Evolutionary conservation across 2,113 vertebrate genomes (phyloP).

Genomic region (Apeltes quadracus): DNA sequence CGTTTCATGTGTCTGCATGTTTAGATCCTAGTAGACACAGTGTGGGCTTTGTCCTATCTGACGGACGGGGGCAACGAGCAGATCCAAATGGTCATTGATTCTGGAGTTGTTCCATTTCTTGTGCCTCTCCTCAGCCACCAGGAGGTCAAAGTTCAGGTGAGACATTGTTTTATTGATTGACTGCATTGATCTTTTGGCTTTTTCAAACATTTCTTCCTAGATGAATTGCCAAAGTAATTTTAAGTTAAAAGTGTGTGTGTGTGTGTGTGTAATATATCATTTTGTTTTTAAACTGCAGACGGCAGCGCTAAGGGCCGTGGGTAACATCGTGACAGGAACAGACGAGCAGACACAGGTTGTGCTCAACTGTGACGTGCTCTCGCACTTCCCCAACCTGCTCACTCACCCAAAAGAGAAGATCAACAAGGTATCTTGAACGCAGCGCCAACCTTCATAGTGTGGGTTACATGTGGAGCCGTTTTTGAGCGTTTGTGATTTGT

Average conservation of each 20-base stretch:
- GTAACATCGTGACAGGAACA: constrained; percentile 98
- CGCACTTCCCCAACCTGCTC: constrained; percentile 95
- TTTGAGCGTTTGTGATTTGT: constrained; percentile 41
- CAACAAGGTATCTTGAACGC: constrained; percentile 87
- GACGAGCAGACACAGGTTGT: constrained; percentile 99
- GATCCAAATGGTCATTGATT: constrained; percentile 99
- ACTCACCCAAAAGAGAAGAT: constrained; percentile 99
- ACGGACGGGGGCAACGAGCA: constrained; percentile 98
- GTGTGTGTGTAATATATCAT: too few species aligned
- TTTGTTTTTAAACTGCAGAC: constrained; percentile 81
- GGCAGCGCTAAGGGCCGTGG: constrained; percentile 96
- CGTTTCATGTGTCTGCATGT: neutral
- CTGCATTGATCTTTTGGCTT: neutral
- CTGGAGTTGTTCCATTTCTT: constrained; percentile 96
- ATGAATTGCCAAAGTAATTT: neutral
- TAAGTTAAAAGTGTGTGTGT: too few species aligned
- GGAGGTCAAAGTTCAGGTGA: constrained; percentile 99
- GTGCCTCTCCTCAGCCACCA: constrained; percentile 98
- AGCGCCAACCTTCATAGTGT: neutral
- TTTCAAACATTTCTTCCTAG: neutral
- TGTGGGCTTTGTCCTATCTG: constrained; percentile 98
- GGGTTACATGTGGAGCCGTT: neutral
- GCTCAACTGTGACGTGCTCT: constrained; percentile 98
- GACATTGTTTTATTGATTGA: neutral
- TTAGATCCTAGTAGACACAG: constrained; percentile 98